Evolutionary conservation across 2,113 vertebrate species (phyloP).

Genomic region (Gila orcuttii): DNA sequence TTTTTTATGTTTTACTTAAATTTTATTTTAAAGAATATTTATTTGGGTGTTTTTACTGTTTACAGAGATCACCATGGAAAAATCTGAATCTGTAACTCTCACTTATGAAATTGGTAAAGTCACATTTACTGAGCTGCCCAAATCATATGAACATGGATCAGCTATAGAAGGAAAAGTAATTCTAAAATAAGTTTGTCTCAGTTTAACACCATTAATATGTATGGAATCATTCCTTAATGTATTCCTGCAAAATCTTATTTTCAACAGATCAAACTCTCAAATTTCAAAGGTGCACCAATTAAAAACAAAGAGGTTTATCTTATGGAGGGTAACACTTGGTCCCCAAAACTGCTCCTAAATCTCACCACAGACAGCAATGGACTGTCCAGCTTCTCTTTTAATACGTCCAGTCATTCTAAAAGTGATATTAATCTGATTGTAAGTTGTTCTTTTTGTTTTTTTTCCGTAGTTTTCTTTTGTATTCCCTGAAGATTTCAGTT

Average conservation of each 20-base stretch:
- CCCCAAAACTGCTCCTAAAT: too few species aligned
- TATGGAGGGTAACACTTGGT: too few species aligned
- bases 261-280: conserved; percentile 64
- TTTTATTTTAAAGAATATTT: too few species aligned
- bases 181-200: neutral
- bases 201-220: neutral
- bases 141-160: conserved; percentile 59
- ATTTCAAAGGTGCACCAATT: conserved; percentile 59
- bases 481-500: neutral
- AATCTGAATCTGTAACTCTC: neutral
- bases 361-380: conserved; percentile 68
- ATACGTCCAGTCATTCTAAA: conserved; percentile 27
- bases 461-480: neutral
- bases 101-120: conserved; percentile 65
- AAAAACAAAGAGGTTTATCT: too few species aligned
- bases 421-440: conserved; percentile 46
- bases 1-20: too few species aligned
- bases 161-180: conserved; percentile 68
- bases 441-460: neutral
- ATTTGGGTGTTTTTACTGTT: too few species aligned
- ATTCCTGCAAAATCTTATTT: neutral
- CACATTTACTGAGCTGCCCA: conserved; percentile 64
- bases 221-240: neutral
- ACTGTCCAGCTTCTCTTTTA: conserved; percentile 64
- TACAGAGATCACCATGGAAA: too few species aligned